A percentile compares a stretch with the other conserved stretches of the same genome.
These are phyloP conservation scores for Pomatostomus ruficeps DNA, from an alignment of 2,113 vertebrate genomes.

Conservation along the genomic window DNA sequence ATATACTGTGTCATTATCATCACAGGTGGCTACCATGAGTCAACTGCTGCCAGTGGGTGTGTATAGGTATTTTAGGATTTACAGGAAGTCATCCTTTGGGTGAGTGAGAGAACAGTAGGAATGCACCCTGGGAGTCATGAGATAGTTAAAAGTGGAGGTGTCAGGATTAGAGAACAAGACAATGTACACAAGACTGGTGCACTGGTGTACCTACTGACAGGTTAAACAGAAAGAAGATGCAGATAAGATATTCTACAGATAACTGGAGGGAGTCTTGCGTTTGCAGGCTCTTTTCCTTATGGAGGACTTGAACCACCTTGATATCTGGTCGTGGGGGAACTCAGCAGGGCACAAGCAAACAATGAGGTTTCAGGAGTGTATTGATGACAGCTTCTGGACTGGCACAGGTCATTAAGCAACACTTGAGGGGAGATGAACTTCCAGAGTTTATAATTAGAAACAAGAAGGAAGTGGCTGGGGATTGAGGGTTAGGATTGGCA, in stretches of 20 bases:
- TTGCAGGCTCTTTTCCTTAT: neutral
- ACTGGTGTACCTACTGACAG: too few species aligned
- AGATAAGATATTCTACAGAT: neutral
- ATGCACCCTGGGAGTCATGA: neutral
- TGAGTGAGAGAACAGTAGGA: neutral
- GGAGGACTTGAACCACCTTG: neutral
- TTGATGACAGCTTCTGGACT: neutral
- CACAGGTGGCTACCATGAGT: neutral
- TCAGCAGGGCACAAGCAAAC: neutral
- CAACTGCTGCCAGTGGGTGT: neutral
- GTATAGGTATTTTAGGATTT: neutral
- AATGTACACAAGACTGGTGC: neutral
- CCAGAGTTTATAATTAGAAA: neutral
- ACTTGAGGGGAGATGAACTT: neutral
- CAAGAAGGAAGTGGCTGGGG: neutral
- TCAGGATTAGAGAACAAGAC: neutral
- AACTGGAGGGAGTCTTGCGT: neutral
- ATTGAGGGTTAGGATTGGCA: neutral
- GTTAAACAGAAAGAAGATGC: neutral
- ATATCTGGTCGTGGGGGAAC: neutral
- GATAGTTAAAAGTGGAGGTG: neutral
- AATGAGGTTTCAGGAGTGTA: neutral
- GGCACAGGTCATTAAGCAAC: neutral
- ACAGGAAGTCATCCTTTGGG: neutral
- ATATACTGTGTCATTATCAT: neutral